Evolutionary conservation across 2,888 invertebrate species (phyloP), one percentile per base, ranked within the genome.

Genomic region (Cyclophora albipunctata): DNA sequence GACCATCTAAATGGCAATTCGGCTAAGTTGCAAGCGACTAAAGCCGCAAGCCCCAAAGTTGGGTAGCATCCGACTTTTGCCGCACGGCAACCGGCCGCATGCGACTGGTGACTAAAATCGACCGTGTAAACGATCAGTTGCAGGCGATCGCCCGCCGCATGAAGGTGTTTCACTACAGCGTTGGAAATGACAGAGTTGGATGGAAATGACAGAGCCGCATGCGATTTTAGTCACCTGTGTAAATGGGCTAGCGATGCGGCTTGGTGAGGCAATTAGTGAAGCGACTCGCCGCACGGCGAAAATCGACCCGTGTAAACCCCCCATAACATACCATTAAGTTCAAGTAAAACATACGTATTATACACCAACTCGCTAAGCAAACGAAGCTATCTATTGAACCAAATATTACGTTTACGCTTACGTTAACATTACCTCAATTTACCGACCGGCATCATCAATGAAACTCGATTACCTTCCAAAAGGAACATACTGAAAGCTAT

Each of bases 21-120:
- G 63, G 60, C 64, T 64, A 63, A 7, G 59, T 60, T 6, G 64
- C 63, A 64, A 62, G 61, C 66, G 65, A 66, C 63, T 67, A 64
- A 69, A 67, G 64, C 64, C 63, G 67, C 68, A 66, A 67, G 66
- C 59, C 63, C 62, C 64, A 64, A 66, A 67, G 67, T 68, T 64
- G 63, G 62, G 63, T 66, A 67, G 66, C 64, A 65, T 65, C 63
- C 65, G 66, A 67, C 63, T 64, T 66, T 63, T 56, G 59, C 64
- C 65, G 60, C 64, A 62, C 64, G 67, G 63, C 64, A 5, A 66
- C 62, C 61, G 64, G 64, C 67, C 64, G 64, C 64, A 68, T 67
- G 64, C 62, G 62, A 46, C 66, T 62, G 65, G 37, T 37, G 37
- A 2, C 37, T 37, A 37, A 37, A 37, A 37, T 37, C 37, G 58